Evolutionary conservation across 2,888 invertebrate genomes (phyloP).

Genomic region (Tetranychus truncatus): DNA sequence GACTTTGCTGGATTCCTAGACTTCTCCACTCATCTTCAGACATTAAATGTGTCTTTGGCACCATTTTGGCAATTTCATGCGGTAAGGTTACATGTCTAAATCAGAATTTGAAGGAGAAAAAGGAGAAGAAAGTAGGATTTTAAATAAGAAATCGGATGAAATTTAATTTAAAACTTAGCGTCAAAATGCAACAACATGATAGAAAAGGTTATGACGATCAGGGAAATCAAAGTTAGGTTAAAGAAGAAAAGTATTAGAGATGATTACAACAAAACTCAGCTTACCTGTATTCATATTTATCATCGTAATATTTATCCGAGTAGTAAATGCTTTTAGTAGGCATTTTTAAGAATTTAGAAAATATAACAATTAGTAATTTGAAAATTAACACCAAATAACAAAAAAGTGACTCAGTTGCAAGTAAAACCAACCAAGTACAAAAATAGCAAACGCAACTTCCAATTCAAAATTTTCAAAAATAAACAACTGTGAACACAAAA

Average conservation of each 20-base stretch:
- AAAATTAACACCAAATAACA: no score
- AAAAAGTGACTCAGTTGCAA: no score
- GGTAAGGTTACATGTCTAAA: slow-evolving; percentile 79
- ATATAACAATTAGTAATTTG: no score
- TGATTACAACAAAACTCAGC: slow-evolving; percentile 25
- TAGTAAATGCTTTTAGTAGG: slow-evolving; percentile 65
- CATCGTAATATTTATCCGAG: slow-evolving; percentile 80
- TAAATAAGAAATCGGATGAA: neutral
- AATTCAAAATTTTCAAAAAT: no score
- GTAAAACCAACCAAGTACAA: no score
- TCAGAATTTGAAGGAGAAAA: neutral
- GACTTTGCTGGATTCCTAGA: slow-evolving; percentile 85
- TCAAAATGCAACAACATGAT: neutral
- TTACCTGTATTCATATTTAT: slow-evolving; percentile 77
- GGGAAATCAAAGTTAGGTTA: neutral
- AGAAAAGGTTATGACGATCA: neutral
- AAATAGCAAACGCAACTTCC: no score
- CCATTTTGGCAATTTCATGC: slow-evolving; percentile 68
- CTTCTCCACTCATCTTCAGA: slow-evolving; percentile 80
- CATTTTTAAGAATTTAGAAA: slow-evolving; percentile 21
- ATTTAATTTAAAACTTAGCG: neutral
- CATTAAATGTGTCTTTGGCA: slow-evolving; percentile 84
- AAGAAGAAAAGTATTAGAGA: neutral
- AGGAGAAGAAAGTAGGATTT: slow-evolving; percentile 12
- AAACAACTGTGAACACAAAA: no score